phyloP scores from a whole-genome alignment of 2,113 vertebrate species.

The Eira barbara region DNA sequence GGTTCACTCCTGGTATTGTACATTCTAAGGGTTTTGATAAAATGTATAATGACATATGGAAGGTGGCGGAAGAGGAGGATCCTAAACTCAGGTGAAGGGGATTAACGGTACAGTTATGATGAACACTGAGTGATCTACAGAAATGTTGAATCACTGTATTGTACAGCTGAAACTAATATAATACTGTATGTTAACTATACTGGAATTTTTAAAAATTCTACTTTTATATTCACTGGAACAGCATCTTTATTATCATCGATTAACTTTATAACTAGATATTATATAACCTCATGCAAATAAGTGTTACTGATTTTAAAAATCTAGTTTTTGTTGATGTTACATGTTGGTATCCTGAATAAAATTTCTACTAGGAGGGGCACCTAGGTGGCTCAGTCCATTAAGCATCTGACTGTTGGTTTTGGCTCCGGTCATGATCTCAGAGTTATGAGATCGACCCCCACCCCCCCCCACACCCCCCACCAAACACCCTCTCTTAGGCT shows the following conservation, averaged over 20 bases:
- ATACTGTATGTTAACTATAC: not conserved
- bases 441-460: not conserved
- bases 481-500: not conserved
- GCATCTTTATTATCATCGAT: not conserved
- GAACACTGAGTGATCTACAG: not conserved
- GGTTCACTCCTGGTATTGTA: not conserved
- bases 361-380: not conserved
- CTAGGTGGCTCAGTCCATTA: not conserved
- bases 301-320: not conserved
- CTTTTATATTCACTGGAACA: conserved; percentile 6
- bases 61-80: not conserved
- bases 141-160: not conserved
- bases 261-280: not conserved
- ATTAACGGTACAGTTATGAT: not conserved
- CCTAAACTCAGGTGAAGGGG: not conserved
- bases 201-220: not conserved
- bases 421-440: not conserved
- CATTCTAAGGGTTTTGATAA: not conserved
- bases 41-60: not conserved
- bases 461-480: fast-evolving
- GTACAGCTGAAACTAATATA: not conserved
- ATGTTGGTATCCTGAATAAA: not conserved
- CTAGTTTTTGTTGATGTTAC: not conserved
- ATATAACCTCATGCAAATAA: not conserved
- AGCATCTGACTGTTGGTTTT: not conserved